Evolutionary conservation across 92 coral and sea anemone species (phyloP), one percentile per base, ranked within the genome.

Genomic region (Pocillopora grandis): DNA sequence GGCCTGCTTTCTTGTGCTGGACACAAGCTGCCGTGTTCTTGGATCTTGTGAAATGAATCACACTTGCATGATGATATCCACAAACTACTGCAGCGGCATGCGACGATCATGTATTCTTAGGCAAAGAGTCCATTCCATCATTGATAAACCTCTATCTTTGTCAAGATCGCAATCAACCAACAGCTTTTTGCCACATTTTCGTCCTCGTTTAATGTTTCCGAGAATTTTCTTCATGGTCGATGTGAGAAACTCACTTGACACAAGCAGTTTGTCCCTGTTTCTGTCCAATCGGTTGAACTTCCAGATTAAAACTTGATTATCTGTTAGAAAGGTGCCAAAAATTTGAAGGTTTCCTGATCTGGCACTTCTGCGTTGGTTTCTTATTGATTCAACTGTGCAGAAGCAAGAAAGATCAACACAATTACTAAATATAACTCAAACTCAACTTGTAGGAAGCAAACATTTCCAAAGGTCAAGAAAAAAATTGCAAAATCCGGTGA

Each of bases 111-210:
- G 78, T 35, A 76, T 88, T 35, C 91, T 85, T 61, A 96, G 72
- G 56, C 99, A 96, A 33, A 80, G 88, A 20, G 94, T 87, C 98
- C 98, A 96, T 64, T 96, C 99, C 33, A 62, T 75, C 78, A 92
- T 85, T 14, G 97, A 90, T 33, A 96, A 77, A 3, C 95, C 94
- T 52, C 94, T 90, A 79, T 92, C 87, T 83, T 79, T 93, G 84
- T 96, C 95, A 76, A 75, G 77, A 69, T 96, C 98, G 75, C 99
- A 96, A 20, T 90, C 89, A 59, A 69, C 88, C 79, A 93, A 77
- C 48, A 96, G 85, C 80, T 94, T 96, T 86, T 91, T 90, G 82
- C 99, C 89, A 78, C 99, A 96, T 81, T 94, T 94, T 59, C 99
- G 72, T 63, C 98, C 98, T 61, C 98, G 89, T 82, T 93, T 85